Evolutionary conservation across 2,888 invertebrate species (phyloP).

Genomic region (Artemia sinica): DNA sequence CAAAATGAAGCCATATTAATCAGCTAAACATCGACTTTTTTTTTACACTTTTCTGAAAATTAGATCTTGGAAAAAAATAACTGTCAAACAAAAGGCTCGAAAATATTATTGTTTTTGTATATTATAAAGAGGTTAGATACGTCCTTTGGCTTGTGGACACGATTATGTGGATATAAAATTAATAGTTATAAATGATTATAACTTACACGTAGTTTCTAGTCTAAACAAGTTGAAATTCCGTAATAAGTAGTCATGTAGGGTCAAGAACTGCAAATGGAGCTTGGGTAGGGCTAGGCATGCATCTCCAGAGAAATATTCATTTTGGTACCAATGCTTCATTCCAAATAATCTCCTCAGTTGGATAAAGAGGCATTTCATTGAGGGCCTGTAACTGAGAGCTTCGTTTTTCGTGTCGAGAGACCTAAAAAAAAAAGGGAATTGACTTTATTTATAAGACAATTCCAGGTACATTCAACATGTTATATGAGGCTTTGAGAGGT

Average conservation of each 20-base stretch:
- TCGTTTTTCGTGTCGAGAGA: slow-evolving; percentile 67
- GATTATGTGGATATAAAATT: too few relatives aligned
- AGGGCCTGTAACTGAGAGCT: slow-evolving; percentile 81
- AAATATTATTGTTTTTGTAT: too few relatives aligned
- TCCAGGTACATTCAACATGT: too few relatives aligned
- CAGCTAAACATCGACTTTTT: too few relatives aligned
- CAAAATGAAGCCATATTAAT: too few relatives aligned
- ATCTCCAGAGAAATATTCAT: slow-evolving; percentile 90
- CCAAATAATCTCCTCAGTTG: slow-evolving; percentile 95
- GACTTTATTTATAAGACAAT: too few relatives aligned
- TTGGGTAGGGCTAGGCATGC: slow-evolving; percentile 90
- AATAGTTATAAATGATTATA: not conserved
- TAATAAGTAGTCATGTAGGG: slow-evolving; percentile 89
- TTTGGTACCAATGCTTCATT: slow-evolving; percentile 96
- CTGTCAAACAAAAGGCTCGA: too few relatives aligned
- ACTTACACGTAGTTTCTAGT: slow-evolving; percentile 87
- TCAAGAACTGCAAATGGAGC: slow-evolving; percentile 90
- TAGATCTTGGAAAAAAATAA: too few relatives aligned
- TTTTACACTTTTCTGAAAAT: too few relatives aligned
- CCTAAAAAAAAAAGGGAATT: slow-evolving; percentile 34
- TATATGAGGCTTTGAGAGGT: too few relatives aligned
- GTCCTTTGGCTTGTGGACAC: too few relatives aligned
- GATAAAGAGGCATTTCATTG: slow-evolving; percentile 95
- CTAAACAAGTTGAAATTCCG: slow-evolving; percentile 94
- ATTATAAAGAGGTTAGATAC: too few relatives aligned